phyloP scores from a whole-genome alignment of 2,113 vertebrate genomes.

The Engraulis encrasicolus region DNA sequence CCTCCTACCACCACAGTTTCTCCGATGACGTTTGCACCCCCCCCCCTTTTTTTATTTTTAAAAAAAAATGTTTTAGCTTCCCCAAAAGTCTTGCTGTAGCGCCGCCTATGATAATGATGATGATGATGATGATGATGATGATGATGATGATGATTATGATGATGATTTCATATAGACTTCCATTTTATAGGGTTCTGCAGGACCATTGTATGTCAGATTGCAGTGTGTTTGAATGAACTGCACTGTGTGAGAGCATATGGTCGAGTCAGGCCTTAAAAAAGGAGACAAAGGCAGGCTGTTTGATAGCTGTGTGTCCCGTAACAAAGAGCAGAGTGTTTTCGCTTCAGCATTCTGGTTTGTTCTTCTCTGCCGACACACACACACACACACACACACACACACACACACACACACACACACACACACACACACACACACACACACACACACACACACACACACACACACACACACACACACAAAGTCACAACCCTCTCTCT shows the following conservation, averaged over 20 bases:
- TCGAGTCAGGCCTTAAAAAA: slow-evolving; percentile 1
- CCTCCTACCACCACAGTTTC: no score
- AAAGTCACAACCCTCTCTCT: no score
- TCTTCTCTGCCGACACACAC: neutral
- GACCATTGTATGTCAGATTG: neutral
- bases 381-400: slow-evolving; percentile 24
- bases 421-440: slow-evolving; percentile 15
- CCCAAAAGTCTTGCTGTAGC: no score
- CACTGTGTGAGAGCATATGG: slow-evolving; percentile 3
- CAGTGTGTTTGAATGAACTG: neutral
- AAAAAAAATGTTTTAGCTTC: no score
- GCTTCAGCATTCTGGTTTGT: neutral
- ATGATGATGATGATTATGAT: neutral
- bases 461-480: neutral
- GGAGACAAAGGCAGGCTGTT: slow-evolving; percentile 13
- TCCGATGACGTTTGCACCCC: no score
- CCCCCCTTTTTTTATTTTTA: no score
- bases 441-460: neutral
- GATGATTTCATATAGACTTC: neutral
- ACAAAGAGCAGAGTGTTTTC: slow-evolving; percentile 51
- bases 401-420: slow-evolving; percentile 16
- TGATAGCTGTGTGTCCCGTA: slow-evolving; percentile 33
- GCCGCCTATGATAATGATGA: no score
- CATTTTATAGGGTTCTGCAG: neutral
- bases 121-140: neutral